Conservation (phyloP, 2,888 invertebrate species). For the Tiphia femorata region DNA sequence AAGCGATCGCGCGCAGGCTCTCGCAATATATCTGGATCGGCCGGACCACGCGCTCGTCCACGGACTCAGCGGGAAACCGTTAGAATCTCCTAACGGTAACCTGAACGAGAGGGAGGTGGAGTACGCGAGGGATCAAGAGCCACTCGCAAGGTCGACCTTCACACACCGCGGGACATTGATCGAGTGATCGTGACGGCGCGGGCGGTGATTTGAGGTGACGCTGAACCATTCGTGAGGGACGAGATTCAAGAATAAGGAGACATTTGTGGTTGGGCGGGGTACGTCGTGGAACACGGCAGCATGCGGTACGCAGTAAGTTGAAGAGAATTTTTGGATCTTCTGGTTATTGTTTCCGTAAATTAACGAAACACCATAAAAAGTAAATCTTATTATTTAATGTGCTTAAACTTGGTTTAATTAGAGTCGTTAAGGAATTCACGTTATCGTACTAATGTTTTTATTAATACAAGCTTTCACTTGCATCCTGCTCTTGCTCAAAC, state of each 20-base stretch:
- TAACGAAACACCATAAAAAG: no score
- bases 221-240: background rate
- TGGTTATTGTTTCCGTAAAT: no score
- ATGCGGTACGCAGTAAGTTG: constrained; percentile 46
- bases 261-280: background rate
- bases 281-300: constrained; percentile 9
- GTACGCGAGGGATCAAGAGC: no score
- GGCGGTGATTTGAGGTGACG: background rate
- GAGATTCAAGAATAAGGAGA: background rate
- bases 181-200: background rate
- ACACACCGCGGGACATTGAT: background rate
- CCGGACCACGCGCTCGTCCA: constrained; percentile 21
- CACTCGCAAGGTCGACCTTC: no score
- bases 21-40: constrained; percentile 57
- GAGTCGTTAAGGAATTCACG: no score
- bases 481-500: no score
- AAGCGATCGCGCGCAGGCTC: constrained; percentile 40
- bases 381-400: no score
- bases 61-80: constrained; percentile 11
- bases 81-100: background rate
- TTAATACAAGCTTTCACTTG: no score
- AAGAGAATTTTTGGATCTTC: no score
- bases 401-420: no score
- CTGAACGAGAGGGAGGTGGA: background rate
- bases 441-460: no score